phyloP scores from a whole-genome alignment of 2,888 invertebrate species.

The Ennomos quercinarius region DNA sequence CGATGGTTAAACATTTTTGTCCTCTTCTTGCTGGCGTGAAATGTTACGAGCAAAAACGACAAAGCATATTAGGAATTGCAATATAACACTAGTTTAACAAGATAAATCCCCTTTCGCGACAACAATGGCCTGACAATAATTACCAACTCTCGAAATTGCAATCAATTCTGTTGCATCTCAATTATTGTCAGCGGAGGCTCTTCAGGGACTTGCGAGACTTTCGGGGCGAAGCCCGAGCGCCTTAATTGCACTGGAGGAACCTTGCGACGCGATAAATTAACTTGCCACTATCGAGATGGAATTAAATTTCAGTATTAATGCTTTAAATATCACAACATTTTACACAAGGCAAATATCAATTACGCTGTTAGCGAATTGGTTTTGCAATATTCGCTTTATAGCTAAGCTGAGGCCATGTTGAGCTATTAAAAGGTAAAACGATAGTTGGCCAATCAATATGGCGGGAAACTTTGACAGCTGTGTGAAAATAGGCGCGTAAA shows the following conservation, averaged over 20 bases:
- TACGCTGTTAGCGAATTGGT: not conserved
- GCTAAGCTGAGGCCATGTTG: slow-evolving; percentile 4
- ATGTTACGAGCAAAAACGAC: too few relatives aligned
- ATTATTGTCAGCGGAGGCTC: slow-evolving; percentile 46
- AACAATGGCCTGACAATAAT: slow-evolving; percentile 48
- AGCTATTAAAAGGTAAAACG: slow-evolving; percentile 22
- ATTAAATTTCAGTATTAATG: slow-evolving; percentile 42
- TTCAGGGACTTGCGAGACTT: slow-evolving; percentile 37
- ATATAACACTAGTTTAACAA: slow-evolving; percentile 31
- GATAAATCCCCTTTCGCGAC: slow-evolving; percentile 35
- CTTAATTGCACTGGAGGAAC: slow-evolving; percentile 43
- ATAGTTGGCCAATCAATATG: slow-evolving; percentile 17
- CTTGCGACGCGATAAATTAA: slow-evolving; percentile 40
- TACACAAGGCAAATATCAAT: not conserved
- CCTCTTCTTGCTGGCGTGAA: too few relatives aligned
- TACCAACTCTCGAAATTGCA: slow-evolving; percentile 51
- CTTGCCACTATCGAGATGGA: slow-evolving; percentile 45
- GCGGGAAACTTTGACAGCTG: slow-evolving; percentile 35
- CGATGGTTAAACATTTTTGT: too few relatives aligned
- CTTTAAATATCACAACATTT: slow-evolving; percentile 5
- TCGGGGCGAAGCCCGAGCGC: slow-evolving; percentile 36
- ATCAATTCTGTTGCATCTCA: slow-evolving; percentile 49
- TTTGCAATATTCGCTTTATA: slow-evolving; percentile 6
- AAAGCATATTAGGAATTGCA: slow-evolving; percentile 6
- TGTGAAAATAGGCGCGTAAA: slow-evolving; percentile 8